A percentile compares a stretch with the other conserved stretches of the same genome.
phyloP scores from a whole-genome alignment of 2,888 invertebrate genomes.

The Callinectes sapidus region DNA sequence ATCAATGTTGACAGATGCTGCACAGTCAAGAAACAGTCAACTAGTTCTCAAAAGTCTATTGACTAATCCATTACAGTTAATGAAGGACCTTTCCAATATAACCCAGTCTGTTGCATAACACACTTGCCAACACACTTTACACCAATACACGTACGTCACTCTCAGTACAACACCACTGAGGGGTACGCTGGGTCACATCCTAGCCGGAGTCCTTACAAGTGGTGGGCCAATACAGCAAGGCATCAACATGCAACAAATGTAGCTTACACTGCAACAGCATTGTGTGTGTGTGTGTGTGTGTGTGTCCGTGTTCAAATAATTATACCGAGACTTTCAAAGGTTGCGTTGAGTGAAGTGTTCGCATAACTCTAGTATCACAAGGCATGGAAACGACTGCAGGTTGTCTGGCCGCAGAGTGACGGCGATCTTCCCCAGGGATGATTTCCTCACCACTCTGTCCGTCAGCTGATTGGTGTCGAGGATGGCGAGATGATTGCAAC shows the following conservation, averaged over 20 bases:
- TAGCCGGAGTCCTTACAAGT: not conserved
- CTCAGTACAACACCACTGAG: not conserved
- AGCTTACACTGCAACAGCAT: not conserved
- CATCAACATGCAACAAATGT: conserved; percentile 15
- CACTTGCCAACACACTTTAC: not conserved
- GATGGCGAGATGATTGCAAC: not conserved
- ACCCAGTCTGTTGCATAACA: not conserved
- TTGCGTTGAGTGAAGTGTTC: conserved; percentile 13
- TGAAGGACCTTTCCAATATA: not conserved
- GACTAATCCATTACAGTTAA: not conserved
- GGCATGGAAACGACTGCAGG: conserved; percentile 20
- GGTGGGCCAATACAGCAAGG: conserved; percentile 38
- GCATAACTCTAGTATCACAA: conserved; percentile 48
- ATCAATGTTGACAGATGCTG: not conserved
- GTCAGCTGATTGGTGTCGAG: not conserved
- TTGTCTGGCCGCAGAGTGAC: conserved; percentile 3
- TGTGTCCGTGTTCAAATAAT: not conserved
- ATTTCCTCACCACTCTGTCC: not conserved
- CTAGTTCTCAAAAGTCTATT: not conserved
- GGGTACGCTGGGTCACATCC: not conserved
- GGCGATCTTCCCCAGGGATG: not conserved
- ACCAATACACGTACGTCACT: not conserved
- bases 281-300: not conserved
- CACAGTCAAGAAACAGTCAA: not conserved
- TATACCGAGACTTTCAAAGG: not conserved